phyloP scores from a whole-genome alignment of 1,140 invertebrate genomes.

The Gonatopus flavifemur region DNA sequence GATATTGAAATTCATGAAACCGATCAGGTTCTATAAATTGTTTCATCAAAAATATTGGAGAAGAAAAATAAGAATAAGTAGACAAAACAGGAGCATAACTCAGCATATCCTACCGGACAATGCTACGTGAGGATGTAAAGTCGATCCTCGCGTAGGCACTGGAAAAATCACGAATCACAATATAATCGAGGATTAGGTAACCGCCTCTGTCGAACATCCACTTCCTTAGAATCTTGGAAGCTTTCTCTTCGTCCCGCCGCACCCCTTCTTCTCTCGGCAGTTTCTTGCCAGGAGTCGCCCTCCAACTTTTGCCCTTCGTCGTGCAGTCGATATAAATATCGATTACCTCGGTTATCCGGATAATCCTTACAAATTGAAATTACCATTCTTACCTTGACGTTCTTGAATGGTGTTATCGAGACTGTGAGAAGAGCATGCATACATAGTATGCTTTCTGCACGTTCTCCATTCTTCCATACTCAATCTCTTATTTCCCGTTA shows the following conservation, averaged over 20 bases:
- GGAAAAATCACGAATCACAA: constrained; percentile 25
- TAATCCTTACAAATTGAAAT: constrained; percentile 52
- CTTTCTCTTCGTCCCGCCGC: background rate
- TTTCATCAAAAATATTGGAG: too few relatives aligned
- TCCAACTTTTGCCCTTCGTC: constrained; percentile 18
- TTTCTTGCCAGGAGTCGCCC: constrained; percentile 20
- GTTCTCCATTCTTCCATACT: background rate
- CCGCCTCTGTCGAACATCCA: constrained; percentile 6
- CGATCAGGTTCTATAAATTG: too few relatives aligned
- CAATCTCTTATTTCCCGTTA: background rate
- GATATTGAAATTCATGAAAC: too few relatives aligned
- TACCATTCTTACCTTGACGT: constrained; percentile 26
- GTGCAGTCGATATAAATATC: constrained; percentile 47
- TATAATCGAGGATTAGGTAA: constrained; percentile 31
- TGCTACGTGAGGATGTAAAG: too few relatives aligned
- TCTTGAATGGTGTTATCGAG: background rate
- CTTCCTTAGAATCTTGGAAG: constrained; percentile 13
- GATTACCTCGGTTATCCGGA: constrained; percentile 51
- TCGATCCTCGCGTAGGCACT: too few relatives aligned
- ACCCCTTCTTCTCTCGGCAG: constrained; percentile 14
- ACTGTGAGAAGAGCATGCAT: too few relatives aligned
- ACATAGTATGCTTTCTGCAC: too few relatives aligned
- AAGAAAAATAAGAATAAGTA: too few relatives aligned
- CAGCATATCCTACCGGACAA: too few relatives aligned
- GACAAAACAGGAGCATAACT: too few relatives aligned